Percentiles rank a stretch among this genome's conserved stretches.
Conservation (phyloP, 92 coral and sea anemone species). For the Hydrozoanthus gracilis region DNA sequence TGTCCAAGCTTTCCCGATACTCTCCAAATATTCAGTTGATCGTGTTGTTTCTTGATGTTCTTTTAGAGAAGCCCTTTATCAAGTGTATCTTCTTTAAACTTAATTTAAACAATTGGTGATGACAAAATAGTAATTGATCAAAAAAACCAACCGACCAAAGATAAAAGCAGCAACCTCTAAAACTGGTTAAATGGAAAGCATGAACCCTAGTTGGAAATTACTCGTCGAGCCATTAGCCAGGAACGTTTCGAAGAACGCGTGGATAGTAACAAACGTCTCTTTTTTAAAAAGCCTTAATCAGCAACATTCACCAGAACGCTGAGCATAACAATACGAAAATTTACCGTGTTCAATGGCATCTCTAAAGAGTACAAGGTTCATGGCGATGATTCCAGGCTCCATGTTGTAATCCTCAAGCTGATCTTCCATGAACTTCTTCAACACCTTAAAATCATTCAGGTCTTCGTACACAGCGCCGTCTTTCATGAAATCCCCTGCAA, state of each 20-base stretch:
- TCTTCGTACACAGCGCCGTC: constrained; percentile 95
- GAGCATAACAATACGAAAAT: background rate
- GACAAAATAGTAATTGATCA: too few species aligned
- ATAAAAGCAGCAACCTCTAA: too few species aligned
- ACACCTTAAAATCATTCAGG: constrained; percentile 82
- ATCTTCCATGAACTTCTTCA: constrained; percentile 96
- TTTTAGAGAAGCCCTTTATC: too few species aligned
- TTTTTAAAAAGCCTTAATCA: too few species aligned
- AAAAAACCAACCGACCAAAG: too few species aligned
- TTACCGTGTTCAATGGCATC: constrained; percentile 98
- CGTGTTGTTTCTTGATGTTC: too few species aligned
- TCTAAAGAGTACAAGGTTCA: constrained; percentile 95
- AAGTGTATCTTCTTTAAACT: too few species aligned
- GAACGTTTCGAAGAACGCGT: background rate
- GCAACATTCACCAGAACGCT: background rate
- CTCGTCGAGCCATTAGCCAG: background rate
- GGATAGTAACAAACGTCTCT: background rate
- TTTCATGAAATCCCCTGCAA: constrained; percentile 94
- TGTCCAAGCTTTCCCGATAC: too few species aligned
- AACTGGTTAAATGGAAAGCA: too few species aligned
- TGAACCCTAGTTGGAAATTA: too few species aligned
- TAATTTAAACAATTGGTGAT: too few species aligned
- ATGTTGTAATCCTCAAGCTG: constrained; percentile 96
- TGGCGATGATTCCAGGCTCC: constrained; percentile 99
- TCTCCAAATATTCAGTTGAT: too few species aligned